Conservation (phyloP, 2,888 invertebrate species). For the Cetonia aurata region DNA sequence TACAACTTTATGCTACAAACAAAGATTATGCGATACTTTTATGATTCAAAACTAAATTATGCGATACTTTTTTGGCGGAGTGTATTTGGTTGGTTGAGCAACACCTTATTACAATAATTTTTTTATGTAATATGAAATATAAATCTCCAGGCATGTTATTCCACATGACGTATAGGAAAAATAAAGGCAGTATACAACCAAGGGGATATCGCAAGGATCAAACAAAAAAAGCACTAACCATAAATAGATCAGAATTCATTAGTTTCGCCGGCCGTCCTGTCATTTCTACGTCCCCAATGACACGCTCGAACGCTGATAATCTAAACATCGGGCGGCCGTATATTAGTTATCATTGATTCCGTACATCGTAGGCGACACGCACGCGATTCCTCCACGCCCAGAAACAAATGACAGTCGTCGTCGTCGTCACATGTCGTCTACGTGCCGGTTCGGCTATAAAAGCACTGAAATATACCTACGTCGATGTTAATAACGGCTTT, state of each 20-base stretch:
- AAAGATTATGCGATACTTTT: too few species aligned
- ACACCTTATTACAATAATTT: too few species aligned
- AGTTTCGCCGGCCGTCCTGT: slow-evolving; percentile 25
- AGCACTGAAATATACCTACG: slow-evolving; percentile 32
- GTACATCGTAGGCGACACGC: slow-evolving; percentile 9
- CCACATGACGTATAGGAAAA: too few species aligned
- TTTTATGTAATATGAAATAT: too few species aligned
- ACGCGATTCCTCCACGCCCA: slow-evolving; percentile 38
- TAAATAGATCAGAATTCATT: slow-evolving; percentile 40
- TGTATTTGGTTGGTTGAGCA: too few species aligned
- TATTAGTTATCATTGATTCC: slow-evolving; percentile 40
- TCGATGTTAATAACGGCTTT: slow-evolving; percentile 55
- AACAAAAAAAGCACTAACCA: background rate
- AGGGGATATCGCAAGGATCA: too few species aligned
- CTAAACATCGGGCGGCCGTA: slow-evolving; percentile 10
- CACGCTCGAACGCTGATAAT: slow-evolving; percentile 32
- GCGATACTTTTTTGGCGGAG: too few species aligned
- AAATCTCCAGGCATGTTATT: too few species aligned
- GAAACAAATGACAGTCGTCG: slow-evolving; percentile 36
- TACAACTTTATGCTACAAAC: too few species aligned
- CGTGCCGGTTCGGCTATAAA: slow-evolving; percentile 1
- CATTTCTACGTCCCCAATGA: slow-evolving; percentile 30
- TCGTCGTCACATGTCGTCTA: background rate
- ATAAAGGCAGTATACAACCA: too few species aligned
- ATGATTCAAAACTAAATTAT: too few species aligned